phyloP scores from a whole-genome alignment of 2,888 invertebrate species.

The Mythimna impura region DNA sequence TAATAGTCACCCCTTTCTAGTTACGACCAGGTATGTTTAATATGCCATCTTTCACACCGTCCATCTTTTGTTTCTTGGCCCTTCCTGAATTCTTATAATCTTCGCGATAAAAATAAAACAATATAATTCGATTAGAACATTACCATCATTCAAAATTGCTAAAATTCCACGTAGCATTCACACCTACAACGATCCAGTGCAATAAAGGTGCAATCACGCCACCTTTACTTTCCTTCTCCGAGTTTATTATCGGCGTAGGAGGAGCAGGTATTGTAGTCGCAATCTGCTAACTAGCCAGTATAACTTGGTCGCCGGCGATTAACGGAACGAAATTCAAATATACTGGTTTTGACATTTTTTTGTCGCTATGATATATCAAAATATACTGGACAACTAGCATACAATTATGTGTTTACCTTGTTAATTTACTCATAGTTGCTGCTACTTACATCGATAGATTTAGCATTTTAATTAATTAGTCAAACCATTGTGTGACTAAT shows the following conservation, averaged over 20 bases:
- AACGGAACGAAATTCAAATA: slow-evolving; percentile 3
- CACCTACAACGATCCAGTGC: slow-evolving; percentile 33
- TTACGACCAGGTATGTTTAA: no score
- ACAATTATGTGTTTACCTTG: background rate
- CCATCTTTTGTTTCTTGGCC: background rate
- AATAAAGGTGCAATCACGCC: slow-evolving; percentile 63
- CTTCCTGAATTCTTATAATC: background rate
- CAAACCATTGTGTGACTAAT: background rate
- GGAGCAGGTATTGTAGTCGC: slow-evolving; percentile 44
- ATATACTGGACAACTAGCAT: background rate
- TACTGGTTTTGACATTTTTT: slow-evolving; percentile 12
- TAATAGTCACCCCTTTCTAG: background rate
- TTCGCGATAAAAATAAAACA: slow-evolving; percentile 4
- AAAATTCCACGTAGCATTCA: slow-evolving; percentile 19
- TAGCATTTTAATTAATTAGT: background rate
- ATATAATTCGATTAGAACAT: slow-evolving; percentile 5
- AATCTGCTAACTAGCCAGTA: slow-evolving; percentile 24
- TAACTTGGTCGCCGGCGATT: slow-evolving; percentile 3
- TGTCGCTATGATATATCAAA: background rate
- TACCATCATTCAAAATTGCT: slow-evolving; percentile 10
- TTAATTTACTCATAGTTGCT: background rate
- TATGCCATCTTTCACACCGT: background rate
- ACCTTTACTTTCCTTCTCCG: slow-evolving; percentile 57
- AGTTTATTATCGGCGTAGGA: slow-evolving; percentile 66
- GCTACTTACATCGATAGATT: background rate